phyloP scores from a whole-genome alignment of 2,888 invertebrate species.

The Ditula angustiorana region DNA sequence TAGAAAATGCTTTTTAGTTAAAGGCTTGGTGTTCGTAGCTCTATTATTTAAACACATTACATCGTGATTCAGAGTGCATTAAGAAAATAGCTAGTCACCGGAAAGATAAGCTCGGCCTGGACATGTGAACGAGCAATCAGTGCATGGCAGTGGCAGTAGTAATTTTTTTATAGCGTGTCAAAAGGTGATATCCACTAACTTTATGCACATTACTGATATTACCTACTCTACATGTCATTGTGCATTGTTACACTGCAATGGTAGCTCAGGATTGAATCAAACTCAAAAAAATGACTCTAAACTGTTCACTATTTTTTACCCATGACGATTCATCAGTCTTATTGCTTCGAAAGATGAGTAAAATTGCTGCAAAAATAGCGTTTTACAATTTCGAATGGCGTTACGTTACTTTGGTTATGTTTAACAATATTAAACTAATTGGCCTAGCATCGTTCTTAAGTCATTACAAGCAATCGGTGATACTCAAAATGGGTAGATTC shows the following conservation, averaged over 20 bases:
- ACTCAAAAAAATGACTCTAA: conserved; percentile 37
- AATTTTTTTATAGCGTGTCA: conserved; percentile 31
- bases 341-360: conserved; percentile 49
- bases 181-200: conserved; percentile 15
- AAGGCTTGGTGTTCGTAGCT: not conserved
- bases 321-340: conserved; percentile 44
- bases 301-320: conserved; percentile 45
- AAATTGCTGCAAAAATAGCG: conserved; percentile 63
- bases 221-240: not conserved
- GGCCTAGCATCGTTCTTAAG: conserved; percentile 57
- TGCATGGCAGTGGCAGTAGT: not conserved
- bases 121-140: conserved; percentile 24
- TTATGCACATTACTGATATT: conserved; percentile 5
- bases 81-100: conserved; percentile 22
- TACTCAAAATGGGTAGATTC: conserved; percentile 54
- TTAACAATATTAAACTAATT: conserved; percentile 49
- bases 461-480: conserved; percentile 53
- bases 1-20: not conserved
- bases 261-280: not conserved
- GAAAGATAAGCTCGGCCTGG: conserved; percentile 19
- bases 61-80: conserved; percentile 38
- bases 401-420: conserved; percentile 59
- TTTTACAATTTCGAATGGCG: conserved; percentile 67
- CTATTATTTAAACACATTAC: conserved; percentile 6
- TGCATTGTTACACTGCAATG: not conserved